These are phyloP conservation scores for Drosophila burlai DNA, from an alignment of 1,140 invertebrate species.

Conservation along the genomic window DNA sequence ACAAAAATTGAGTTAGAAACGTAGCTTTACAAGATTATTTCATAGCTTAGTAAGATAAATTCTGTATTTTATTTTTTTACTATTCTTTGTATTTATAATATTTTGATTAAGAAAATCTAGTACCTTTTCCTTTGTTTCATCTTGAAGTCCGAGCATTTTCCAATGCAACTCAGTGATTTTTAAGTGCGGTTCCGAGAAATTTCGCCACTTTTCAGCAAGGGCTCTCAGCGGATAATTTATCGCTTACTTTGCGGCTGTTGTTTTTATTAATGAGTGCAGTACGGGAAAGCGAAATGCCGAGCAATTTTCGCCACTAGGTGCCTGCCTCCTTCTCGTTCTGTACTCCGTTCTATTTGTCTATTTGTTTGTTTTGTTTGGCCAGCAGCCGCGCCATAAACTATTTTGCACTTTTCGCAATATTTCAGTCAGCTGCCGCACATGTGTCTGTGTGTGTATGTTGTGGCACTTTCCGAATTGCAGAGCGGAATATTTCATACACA, in stretches of 20 bases:
- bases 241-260: slow-evolving; percentile 74
- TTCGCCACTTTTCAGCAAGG: slow-evolving; percentile 37
- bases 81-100: neutral
- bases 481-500: slow-evolving; percentile 61
- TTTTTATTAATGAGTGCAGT: slow-evolving; percentile 76
- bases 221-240: slow-evolving; percentile 66
- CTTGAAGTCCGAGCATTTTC: neutral
- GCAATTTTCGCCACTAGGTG: slow-evolving; percentile 50
- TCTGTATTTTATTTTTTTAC: neutral
- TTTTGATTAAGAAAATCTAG: neutral
- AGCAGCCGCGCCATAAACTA: slow-evolving; percentile 72
- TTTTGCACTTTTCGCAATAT: slow-evolving; percentile 81
- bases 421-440: slow-evolving; percentile 51
- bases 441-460: slow-evolving; percentile 24
- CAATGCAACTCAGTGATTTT: slow-evolving; percentile 21
- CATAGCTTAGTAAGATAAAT: neutral
- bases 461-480: slow-evolving; percentile 76
- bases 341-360: slow-evolving; percentile 21
- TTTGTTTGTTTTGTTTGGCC: slow-evolving; percentile 49
- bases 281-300: slow-evolving; percentile 52
- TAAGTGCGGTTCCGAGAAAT: slow-evolving; percentile 44
- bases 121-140: neutral
- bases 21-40: neutral
- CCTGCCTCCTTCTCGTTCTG: slow-evolving; percentile 8
- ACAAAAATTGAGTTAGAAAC: neutral